Evolutionary conservation across 2,113 vertebrate species (phyloP).

Genomic region (Oryzias melastigma): DNA sequence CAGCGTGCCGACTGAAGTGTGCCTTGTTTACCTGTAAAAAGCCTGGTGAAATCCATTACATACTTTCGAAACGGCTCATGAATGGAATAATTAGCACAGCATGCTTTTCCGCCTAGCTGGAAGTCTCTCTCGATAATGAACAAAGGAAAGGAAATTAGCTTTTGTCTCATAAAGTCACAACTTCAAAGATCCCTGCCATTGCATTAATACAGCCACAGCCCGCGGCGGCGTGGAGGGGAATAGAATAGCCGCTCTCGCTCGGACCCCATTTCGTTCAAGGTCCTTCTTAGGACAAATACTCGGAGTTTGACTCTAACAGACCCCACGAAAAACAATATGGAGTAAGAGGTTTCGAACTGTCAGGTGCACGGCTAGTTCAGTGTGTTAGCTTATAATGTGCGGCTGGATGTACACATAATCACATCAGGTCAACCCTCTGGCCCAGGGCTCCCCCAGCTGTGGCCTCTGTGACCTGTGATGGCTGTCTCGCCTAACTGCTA

Average conservation of each 20-base stretch:
- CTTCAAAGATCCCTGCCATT: slow-evolving; percentile 97
- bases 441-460: slow-evolving; percentile 63
- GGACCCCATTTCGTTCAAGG: slow-evolving; percentile 89
- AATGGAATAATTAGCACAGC: slow-evolving; percentile 99
- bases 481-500: slow-evolving; percentile 58
- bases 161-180: slow-evolving; percentile 98
- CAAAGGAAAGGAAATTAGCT: slow-evolving; percentile 96
- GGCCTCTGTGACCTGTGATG: slow-evolving; percentile 54
- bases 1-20: slow-evolving; percentile 48
- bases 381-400: slow-evolving; percentile 29
- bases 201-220: slow-evolving; percentile 95
- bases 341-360: slow-evolving; percentile 15
- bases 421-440: slow-evolving; percentile 52
- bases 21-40: slow-evolving; percentile 84
- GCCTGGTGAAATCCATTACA: slow-evolving; percentile 90
- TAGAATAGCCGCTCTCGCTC: slow-evolving; percentile 87
- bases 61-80: slow-evolving; percentile 90
- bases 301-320: slow-evolving; percentile 68
- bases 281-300: slow-evolving; percentile 94
- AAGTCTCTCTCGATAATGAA: slow-evolving; percentile 97
- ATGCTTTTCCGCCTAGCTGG: slow-evolving; percentile 91
- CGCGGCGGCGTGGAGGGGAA: slow-evolving; percentile 83
- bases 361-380: slow-evolving; percentile 37
- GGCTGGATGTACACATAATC: slow-evolving; percentile 59
- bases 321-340: slow-evolving; percentile 43